Evolutionary conservation across 2,113 vertebrate species (phyloP).

Genomic region (Carassius gibelio): DNA sequence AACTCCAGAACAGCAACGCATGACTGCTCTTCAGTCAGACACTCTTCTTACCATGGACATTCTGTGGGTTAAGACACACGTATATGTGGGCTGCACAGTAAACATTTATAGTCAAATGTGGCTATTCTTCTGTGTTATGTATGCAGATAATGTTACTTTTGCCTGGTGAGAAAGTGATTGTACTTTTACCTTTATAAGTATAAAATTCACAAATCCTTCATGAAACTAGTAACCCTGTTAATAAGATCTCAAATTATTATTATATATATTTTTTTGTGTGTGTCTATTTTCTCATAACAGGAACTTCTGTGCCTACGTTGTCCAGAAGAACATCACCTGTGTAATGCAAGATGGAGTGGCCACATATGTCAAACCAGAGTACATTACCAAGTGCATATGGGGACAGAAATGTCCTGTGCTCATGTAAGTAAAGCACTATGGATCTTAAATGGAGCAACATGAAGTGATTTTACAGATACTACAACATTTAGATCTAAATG

Average conservation of each 20-base stretch:
- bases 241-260: neutral
- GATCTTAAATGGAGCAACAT: neutral
- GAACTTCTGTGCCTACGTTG: slow-evolving; percentile 93
- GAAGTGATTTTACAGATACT: neutral
- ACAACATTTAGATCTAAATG: neutral
- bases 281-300: slow-evolving; percentile 69
- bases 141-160: neutral
- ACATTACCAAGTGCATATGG: slow-evolving; percentile 94
- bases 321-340: slow-evolving; percentile 93
- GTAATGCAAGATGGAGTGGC: slow-evolving; percentile 86
- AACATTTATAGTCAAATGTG: neutral
- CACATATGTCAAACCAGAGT: slow-evolving; percentile 91
- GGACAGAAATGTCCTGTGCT: slow-evolving; percentile 92
- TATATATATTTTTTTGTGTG: neutral
- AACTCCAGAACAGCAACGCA: neutral
- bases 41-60: neutral
- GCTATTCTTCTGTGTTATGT: neutral
- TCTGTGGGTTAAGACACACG: neutral
- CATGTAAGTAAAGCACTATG: slow-evolving; percentile 76
- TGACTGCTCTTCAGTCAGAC: slow-evolving; percentile 9
- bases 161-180: neutral
- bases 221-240: neutral
- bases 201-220: neutral
- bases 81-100: neutral
- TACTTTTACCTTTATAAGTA: neutral